Base-by-base conservation (phyloP, 2,888 invertebrate genomes). In the Heliconius ethilla region DNA sequence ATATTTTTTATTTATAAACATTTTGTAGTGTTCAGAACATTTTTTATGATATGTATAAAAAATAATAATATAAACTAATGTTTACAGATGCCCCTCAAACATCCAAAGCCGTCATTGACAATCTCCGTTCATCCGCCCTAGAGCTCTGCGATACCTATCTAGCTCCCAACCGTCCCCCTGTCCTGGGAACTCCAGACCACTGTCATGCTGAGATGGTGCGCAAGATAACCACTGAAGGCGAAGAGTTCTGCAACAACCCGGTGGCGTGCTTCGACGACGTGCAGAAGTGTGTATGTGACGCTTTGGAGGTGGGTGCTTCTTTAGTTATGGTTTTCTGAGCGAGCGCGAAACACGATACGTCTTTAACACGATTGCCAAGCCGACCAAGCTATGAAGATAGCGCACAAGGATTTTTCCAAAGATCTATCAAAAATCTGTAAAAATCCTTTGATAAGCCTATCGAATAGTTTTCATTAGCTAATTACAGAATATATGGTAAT, bases 201-300 rank as follows among this genome's bases (percentile, higher is more conserved):
- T 90, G 90, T 55, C 89, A 93, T 80, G 84, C 91, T 3, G 93
- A 93, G 22, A 82, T 94, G 0, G 94, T 94, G 63, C 87, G 93
- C 74, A 93, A 92, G 79, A 92, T 94, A 76, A 94, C 92, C 2
- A 92, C 90, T 0, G 93, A 94, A 76, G 93, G 92, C 3, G 93
- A 92, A 51, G 92, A 92, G 77, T 94, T 94, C 73, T 88, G 90
- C 0, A 89, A 85, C 63, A 93, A 91, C 66, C 92, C 94, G 0
- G 96, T 97, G 78, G 93, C 95, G 4, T 97, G 98, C 95, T 99
- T 99, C 89, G 98, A 98, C 87, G 97, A 97, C 80, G 95, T 98
- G 27, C 97, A 98, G 90, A 94, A 95, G 80, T 95, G 95, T 76
- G 95, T 97, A 45, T 96, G 96, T 81, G 96, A 91, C 80, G 94